Base-by-base conservation (phyloP, 1,140 invertebrate species). In the Leptestheria dahalacensis region DNA sequence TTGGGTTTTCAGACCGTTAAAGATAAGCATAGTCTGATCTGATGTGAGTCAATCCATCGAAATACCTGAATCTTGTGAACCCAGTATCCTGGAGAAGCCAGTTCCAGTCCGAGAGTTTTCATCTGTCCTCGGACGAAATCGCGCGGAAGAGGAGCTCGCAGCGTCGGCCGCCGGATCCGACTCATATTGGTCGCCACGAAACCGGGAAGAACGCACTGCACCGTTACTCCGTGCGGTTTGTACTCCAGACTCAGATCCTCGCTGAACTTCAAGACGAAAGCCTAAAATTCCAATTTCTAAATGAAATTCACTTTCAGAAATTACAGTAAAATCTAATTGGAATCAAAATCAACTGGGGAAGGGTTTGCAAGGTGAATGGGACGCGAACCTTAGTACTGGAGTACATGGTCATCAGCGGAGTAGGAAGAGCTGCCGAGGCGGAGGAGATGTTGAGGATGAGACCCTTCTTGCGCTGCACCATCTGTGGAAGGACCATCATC, bases 121-220 rank as follows among this genome's bases (percentile, higher is more conserved):
- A 96, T 71, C 0, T 89, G 82, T 1, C 81, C 77, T 54, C 79
- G 75, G 3, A 93, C 91, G 73, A 83, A 97, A 12, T 75, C 78
- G 1, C 81, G 76, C 0, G 91, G 82, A 0, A 80, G 80, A 0
- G 91, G 92, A 12, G 84, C 84, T 73, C 88, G 82, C 70, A 86
- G 78, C 1, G 82, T 83, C n/a, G 86, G 73, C 63, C 79, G 82
- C 33, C 80, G 80, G 58, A 95, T 87, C 67, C 86, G 87, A 20
- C 87, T 86, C 90, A 97, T 90, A 65, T 94, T 95, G 0, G 91
- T 91, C 3, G 88, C 86, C 0, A 97, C 91, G 65, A 86, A 90
- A 21, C 87, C 90, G 0, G 92, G 92, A 49, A 85, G 70, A 1
- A 96, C 74, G 68, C 85, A 87, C 74, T 97, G 88, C 2, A 92